Evolutionary conservation across 92 coral and sea anemone species (phyloP), one percentile per base, ranked within the genome.

Genomic region (Bergia puertoricense): DNA sequence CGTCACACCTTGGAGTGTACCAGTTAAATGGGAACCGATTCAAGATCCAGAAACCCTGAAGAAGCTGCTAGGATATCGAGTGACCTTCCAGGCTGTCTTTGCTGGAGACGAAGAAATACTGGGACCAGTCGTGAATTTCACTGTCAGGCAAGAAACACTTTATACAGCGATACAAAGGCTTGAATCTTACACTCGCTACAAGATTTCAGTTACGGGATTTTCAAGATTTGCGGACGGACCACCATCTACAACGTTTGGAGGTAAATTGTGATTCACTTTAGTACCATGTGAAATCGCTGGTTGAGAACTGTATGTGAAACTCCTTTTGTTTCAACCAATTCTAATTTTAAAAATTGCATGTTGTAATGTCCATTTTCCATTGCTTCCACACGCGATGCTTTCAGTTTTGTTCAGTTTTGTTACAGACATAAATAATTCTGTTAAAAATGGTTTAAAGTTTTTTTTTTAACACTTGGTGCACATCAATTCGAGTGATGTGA

Each of bases 221-320:
- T 90, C 92, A 43, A 92, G 96, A n/a, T 88, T 85, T 82, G 94
- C 93, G n/a, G 78, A 69, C 80, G 96, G 96, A 59, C 94, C 94
- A 0, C 38, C 88, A 39, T 88, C 85, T 2, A 77, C 85, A 59
- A 89, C 91, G 16, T 51, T 65, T 22, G 96, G 93, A 86, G 96
- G 96, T 94, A 85, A 69, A 8, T 73, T 18, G 69, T 18, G 22
- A 62, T 20, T 62, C 69, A 62, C 20, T 62, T 62, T 62, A 62
- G 20, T 18, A 62, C 18, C 30, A 20, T 62, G n/a, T 62, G 69
- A 54, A 15, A 54, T 62, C 20, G 69, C 69, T 62, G 16, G 2
- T 54, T 54, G 59, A 6, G 18, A 54, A 54, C 59, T 54, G 59
- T 18, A 54, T 54, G 18, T 13, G 14, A 54, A 54, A 6, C 59